Evolutionary conservation across 2,888 invertebrate species (phyloP).

Genomic region (Listrodromus nycthemerus): DNA sequence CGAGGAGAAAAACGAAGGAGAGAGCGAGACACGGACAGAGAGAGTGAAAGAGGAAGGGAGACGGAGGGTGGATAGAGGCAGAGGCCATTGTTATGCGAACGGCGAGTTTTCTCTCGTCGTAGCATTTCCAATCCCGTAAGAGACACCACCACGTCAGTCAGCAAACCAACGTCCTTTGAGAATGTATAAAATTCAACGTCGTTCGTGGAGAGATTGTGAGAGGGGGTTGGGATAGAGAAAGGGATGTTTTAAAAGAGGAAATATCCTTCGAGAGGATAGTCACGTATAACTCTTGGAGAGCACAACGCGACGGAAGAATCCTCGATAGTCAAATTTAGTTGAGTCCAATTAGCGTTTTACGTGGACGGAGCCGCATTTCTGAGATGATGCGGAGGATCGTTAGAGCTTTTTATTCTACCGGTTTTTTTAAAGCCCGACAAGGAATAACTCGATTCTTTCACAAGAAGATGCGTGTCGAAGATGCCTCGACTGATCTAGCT

Average conservation of each 20-base stretch:
- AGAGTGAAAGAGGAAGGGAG: too few relatives aligned
- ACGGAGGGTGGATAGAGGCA: constrained; percentile 30
- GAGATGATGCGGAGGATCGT: too few relatives aligned
- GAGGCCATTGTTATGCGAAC: constrained; percentile 64
- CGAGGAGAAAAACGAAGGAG: constrained; percentile 25
- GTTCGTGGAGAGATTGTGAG: neutral
- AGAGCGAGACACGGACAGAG: constrained; percentile 1
- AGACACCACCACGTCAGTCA: constrained; percentile 57
- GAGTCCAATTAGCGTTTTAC: constrained; percentile 57
- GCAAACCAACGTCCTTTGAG: constrained; percentile 50
- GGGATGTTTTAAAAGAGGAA: constrained; percentile 28
- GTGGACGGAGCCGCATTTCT: constrained; percentile 36
- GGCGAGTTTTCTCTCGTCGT: constrained; percentile 51
- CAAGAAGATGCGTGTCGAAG: too few relatives aligned
- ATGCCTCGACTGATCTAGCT: too few relatives aligned
- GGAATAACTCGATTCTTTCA: too few relatives aligned
- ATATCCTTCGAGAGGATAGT: constrained; percentile 22
- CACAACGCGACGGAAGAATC: constrained; percentile 26
- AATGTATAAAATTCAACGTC: constrained; percentile 59
- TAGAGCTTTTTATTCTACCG: too few relatives aligned
- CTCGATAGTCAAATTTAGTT: constrained; percentile 56
- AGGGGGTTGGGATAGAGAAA: constrained; percentile 29
- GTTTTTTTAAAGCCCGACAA: too few relatives aligned
- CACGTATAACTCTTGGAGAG: constrained; percentile 17
- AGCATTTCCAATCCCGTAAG: constrained; percentile 61